Conservation (phyloP, 1,140 invertebrate genomes). For the silkworm (Bombyx mori) region DNA sequence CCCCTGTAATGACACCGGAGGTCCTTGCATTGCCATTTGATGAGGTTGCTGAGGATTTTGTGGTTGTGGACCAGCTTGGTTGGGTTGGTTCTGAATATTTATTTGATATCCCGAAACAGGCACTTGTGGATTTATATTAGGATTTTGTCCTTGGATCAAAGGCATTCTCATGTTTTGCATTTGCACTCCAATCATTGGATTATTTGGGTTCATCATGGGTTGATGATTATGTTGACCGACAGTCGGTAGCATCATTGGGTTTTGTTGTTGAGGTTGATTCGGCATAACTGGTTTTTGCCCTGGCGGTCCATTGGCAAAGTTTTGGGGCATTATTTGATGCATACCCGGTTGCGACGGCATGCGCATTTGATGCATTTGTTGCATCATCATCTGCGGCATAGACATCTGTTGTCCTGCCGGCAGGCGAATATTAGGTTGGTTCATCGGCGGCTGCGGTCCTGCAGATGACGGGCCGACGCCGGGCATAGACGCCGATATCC, state of each 20-base stretch:
- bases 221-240: conserved; percentile 38
- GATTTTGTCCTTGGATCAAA: conserved; percentile 41
- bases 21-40: conserved; percentile 10
- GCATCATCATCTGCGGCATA: conserved; percentile 46
- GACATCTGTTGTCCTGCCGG: conserved; percentile 38
- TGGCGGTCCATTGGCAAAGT: conserved; percentile 34
- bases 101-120: conserved; percentile 39
- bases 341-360: conserved; percentile 54
- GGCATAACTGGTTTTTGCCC: conserved; percentile 41
- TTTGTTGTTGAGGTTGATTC: conserved; percentile 44
- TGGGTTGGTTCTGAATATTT: conserved; percentile 36
- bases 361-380: conserved; percentile 58
- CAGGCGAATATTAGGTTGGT: conserved; percentile 36
- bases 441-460: conserved; percentile 34
- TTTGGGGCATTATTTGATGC: conserved; percentile 45
- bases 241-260: conserved; percentile 45
- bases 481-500: conserved; percentile 38
- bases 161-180: conserved; percentile 63
- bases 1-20: no score
- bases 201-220: conserved; percentile 37
- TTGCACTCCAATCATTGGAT: conserved; percentile 48
- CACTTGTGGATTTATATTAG: conserved; percentile 36
- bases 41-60: conserved; percentile 31
- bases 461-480: conserved; percentile 26
- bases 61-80: conserved; percentile 31